These are phyloP conservation scores for Phoenoteleia sp. DNA, from an alignment of 2,888 invertebrate genomes.

Conservation along the genomic window DNA sequence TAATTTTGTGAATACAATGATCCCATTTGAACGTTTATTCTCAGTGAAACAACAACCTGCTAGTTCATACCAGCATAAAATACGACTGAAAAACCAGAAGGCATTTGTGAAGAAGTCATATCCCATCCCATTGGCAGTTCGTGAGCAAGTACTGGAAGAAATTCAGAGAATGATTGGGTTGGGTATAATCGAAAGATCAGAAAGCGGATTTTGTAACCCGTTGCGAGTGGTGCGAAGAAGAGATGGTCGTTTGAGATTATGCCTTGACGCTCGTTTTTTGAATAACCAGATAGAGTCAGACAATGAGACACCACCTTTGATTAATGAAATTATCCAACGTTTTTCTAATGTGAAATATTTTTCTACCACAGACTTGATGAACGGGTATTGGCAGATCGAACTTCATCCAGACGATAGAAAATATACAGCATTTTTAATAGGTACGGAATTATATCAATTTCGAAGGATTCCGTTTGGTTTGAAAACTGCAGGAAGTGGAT, in stretches of 20 bases:
- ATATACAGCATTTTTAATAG: conserved; percentile 66
- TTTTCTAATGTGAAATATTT: conserved; percentile 67
- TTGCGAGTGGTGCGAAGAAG: conserved; percentile 37
- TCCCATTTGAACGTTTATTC: no score
- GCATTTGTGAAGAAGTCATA: no score
- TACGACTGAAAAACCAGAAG: no score
- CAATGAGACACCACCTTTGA: conserved; percentile 74
- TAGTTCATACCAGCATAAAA: no score
- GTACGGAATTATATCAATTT: conserved; percentile 69
- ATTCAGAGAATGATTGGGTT: conserved; percentile 18
- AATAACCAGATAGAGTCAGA: conserved; percentile 79
- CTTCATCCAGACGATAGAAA: conserved; percentile 47
- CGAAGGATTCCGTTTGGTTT: conserved; percentile 77
- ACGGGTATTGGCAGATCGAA: conserved; percentile 70
- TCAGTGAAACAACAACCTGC: no score
- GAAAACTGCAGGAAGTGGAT: no score
- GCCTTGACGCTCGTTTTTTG: conserved; percentile 79
- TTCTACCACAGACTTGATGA: conserved; percentile 69
- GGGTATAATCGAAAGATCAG: conserved; percentile 26
- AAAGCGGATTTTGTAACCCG: conserved; percentile 27
- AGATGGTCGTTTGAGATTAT: conserved; percentile 74
- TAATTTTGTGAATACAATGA: no score
- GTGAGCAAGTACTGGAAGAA: conserved; percentile 5
- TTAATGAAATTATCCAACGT: conserved; percentile 69
- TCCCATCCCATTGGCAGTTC: conserved; percentile 5